Evolutionary conservation across 2,888 invertebrate species (phyloP), one percentile per base, ranked within the genome.

Genomic region (Pherbina coryleti): DNA sequence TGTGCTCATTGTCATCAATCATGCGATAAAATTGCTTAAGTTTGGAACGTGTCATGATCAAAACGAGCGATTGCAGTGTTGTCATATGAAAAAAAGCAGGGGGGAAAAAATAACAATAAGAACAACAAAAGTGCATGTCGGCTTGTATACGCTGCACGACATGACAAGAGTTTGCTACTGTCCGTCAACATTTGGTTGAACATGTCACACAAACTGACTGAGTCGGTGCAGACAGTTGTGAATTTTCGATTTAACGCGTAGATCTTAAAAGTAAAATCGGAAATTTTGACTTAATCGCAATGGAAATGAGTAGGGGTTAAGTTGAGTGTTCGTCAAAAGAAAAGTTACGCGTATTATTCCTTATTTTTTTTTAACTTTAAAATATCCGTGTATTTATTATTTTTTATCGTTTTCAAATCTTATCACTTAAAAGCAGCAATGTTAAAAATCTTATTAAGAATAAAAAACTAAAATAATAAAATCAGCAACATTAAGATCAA

Each of bases 1-100:
- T 44, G 22, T 67, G 19, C 44, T 37, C 37, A 25, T 22, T 44
- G 44, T 19, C 67, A 67, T 67, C 67, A 67, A 22, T 67, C 67
- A 67, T 64, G 31, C 34, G 64, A 34, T 62, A 14, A 62, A 62
- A 62, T 66, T 66, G 37, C 1, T n/a, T 9, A 66, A 34, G 64
- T 37, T 66, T 8, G 7, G 11, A 9, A 44, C 11, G 64, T 64
- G 64, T 64, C 64, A 64, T n/a, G 64, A 34, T 64, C 64, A 3
- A n/a, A 28, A 17, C 25, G 17, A 64, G 31, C 34, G 17, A 28
- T 34, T 64, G 34, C 31, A 1, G 64, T 7, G 19, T n/a, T 19
- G 34, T 64, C 64, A 64, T 28, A 64, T 34, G 37, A 60, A 28
- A 22, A 22, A 11, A 22, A 9, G 44, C 44, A 44, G n/a, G 67